Base-by-base conservation (phyloP, 2,888 invertebrate species). In the Blastobasis lacticolella region DNA sequence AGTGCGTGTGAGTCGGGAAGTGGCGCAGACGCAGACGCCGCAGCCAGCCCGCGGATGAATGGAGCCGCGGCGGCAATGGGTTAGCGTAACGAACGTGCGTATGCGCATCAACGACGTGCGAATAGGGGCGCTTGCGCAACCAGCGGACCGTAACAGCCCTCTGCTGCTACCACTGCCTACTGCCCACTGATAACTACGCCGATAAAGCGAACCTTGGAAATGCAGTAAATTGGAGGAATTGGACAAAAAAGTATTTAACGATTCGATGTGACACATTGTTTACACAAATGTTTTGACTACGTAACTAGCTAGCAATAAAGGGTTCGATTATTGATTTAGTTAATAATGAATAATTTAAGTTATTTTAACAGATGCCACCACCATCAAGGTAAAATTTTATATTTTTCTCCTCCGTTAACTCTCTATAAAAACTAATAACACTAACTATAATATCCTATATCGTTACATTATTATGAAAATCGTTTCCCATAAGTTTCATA, bases 71-170 rank as follows among this genome's bases (percentile, higher is more conserved):
- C 48, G 58, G 55, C 52, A 60, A 62, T 61, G 64, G 61, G 63
- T 56, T 61, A 58, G 56, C 67, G 23, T 23, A 67, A 63, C 63
- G 57, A 61, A 62, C 61, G 61, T 63, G 64, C 66, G 62, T 64
- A 59, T 57, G 55, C 48, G 37, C 48, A 37, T 5, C 38, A 50
- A 54, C 59, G 56, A 55, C 60, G 78, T 80, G 83, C 81, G 78
- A 83, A 83, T 78, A 78, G 71, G 69, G 66, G 60, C 76, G 71
- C 72, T 85, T 85, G 81, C 85, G 82, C 79, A 85, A 85, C 68
- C 63, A 66, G 54, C 55, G 52, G 54, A 60, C 56, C 50, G 47
- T 47, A 50, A 53, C 60, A 60, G 55, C 57, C 61, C 57, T 56
- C n/a, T n/a, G n/a, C 55, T 54, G 61, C 61, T 56, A 54, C 52